phyloP scores from a whole-genome alignment of 2,113 vertebrate species.

The Bombycilla garrulus region DNA sequence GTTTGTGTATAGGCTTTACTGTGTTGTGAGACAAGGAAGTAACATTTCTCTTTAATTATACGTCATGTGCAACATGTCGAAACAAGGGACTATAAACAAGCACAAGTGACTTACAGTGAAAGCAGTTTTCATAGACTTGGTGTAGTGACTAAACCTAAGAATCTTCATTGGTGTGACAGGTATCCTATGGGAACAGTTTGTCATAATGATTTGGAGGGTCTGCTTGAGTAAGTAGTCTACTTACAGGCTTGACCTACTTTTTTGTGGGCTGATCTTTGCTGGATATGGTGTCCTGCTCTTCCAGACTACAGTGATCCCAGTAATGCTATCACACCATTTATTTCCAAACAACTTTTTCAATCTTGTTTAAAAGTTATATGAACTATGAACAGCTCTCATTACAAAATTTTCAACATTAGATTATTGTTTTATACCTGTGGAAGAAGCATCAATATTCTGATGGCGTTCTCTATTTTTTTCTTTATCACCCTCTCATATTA shows the following conservation, averaged over 20 bases:
- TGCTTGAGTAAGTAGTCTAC: not conserved
- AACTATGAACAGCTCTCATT: not conserved
- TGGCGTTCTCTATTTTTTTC: not conserved
- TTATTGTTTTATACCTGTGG: not conserved
- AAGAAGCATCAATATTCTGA: not conserved
- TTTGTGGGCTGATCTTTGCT: not conserved
- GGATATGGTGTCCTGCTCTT: not conserved
- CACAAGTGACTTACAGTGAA: not conserved
- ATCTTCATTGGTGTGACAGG: not conserved
- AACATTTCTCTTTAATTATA: constrained; percentile 48
- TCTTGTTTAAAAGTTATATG: not conserved
- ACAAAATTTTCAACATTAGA: not conserved
- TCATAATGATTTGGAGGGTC: not conserved
- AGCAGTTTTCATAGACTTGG: not conserved
- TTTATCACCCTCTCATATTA: not conserved
- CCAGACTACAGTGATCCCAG: not conserved
- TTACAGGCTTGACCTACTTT: not conserved
- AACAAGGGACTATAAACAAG: constrained; percentile 6
- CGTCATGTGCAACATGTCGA: constrained; percentile 11
- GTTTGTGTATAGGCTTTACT: constrained; percentile 44
- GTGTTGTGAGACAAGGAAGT: constrained; percentile 1
- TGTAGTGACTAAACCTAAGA: not conserved
- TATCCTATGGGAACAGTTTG: not conserved
- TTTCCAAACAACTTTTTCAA: not conserved
- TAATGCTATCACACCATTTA: not conserved